phyloP scores from a whole-genome alignment of 2,888 invertebrate species.

The Arctia plantaginis region DNA sequence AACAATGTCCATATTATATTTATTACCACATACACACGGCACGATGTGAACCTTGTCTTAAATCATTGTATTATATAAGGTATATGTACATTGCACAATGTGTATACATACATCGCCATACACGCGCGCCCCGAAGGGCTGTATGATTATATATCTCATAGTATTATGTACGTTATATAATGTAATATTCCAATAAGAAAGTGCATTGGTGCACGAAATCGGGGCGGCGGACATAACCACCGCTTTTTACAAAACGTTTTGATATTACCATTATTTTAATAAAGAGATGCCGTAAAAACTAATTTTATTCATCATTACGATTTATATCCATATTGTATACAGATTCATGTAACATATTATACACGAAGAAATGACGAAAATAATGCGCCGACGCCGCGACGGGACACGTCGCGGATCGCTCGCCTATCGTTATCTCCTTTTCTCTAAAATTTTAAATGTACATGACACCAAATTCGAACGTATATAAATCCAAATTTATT shows the following conservation, averaged over 20 bases:
- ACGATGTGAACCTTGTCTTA: slow-evolving; percentile 96
- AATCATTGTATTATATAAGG: slow-evolving; percentile 90
- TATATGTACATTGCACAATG: slow-evolving; percentile 91
- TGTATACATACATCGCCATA: slow-evolving; percentile 90
- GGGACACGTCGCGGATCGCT: slow-evolving; percentile 73
- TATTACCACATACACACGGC: slow-evolving; percentile 96
- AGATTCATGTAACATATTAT: slow-evolving; percentile 89
- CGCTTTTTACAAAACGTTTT: slow-evolving; percentile 86
- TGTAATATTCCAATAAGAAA: slow-evolving; percentile 87
- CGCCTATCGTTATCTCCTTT: slow-evolving; percentile 84
- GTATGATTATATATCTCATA: slow-evolving; percentile 87
- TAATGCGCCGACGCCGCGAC: slow-evolving; percentile 82
- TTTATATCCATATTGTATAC: slow-evolving; percentile 87
- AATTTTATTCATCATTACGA: slow-evolving; percentile 85
- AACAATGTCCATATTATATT: slow-evolving; percentile 96
- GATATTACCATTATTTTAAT: slow-evolving; percentile 86
- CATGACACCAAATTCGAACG: slow-evolving; percentile 87
- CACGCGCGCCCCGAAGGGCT: slow-evolving; percentile 88
- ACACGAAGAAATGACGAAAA: slow-evolving; percentile 87
- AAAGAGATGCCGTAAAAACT: slow-evolving; percentile 87
- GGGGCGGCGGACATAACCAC: slow-evolving; percentile 84
- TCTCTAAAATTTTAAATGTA: slow-evolving; percentile 86
- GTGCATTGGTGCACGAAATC: slow-evolving; percentile 87
- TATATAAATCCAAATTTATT: slow-evolving; percentile 87
- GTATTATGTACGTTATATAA: slow-evolving; percentile 87